Percentiles rank a stretch among this genome's conserved stretches.
Conservation (phyloP, 2,113 vertebrate genomes). For the Sterna hirundo region DNA sequence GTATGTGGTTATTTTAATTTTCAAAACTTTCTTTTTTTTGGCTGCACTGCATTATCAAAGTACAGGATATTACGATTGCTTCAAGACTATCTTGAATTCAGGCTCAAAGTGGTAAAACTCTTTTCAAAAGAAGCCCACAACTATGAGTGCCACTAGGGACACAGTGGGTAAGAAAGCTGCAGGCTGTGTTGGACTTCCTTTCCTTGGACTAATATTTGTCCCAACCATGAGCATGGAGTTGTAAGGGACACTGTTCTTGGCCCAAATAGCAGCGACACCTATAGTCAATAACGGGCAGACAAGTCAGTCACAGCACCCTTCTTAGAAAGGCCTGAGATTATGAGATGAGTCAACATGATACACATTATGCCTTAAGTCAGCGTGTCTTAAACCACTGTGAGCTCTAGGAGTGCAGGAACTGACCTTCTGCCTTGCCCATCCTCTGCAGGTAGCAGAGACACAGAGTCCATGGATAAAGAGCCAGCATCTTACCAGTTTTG, state of each 20-base stretch:
- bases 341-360: not conserved
- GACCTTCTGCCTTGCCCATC: not conserved
- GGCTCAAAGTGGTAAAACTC: not conserved
- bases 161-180: not conserved
- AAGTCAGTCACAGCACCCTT: not conserved
- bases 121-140: not conserved
- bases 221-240: not conserved
- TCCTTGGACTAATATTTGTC: not conserved
- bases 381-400: not conserved
- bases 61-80: not conserved
- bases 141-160: not conserved
- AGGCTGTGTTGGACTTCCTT: not conserved
- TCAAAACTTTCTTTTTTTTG: not conserved
- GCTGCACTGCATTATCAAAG: not conserved
- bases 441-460: not conserved
- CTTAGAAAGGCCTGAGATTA: not conserved
- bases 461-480: not conserved
- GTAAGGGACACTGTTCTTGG: not conserved
- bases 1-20: not conserved
- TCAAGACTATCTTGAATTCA: not conserved
- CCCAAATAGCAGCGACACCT: not conserved
- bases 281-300: rapidly evolving
- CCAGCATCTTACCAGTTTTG: not conserved
- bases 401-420: not conserved
- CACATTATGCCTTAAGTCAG: not conserved